Conservation (phyloP, 2,113 vertebrate genomes). For the Oncorhynchus clarkii region DNA sequence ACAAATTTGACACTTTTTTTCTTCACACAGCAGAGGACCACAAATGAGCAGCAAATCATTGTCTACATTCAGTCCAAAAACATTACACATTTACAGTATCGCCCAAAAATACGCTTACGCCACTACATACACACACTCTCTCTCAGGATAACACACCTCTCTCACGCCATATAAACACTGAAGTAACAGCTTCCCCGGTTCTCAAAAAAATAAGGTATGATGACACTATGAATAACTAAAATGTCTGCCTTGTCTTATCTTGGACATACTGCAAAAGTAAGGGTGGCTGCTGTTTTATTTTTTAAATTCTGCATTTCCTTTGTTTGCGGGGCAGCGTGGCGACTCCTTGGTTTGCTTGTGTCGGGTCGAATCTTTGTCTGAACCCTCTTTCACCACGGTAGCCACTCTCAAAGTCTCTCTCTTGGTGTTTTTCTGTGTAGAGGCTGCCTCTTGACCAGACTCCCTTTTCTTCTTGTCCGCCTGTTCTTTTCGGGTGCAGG, state of each 20-base stretch:
- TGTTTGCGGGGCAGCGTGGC: constrained; percentile 72
- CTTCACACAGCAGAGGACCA: constrained; percentile 24
- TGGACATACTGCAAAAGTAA: constrained; percentile 17
- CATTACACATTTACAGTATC: constrained; percentile 73
- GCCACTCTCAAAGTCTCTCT: constrained; percentile 69
- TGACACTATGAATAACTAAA: constrained; percentile 42
- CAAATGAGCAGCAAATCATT: constrained; percentile 76
- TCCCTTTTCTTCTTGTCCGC: constrained; percentile 80
- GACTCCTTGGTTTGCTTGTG: constrained; percentile 81
- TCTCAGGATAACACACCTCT: neutral
- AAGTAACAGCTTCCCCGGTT: constrained; percentile 87
- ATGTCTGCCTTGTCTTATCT: constrained; percentile 13
- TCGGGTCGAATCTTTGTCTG: constrained; percentile 79
- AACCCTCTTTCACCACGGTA: constrained; percentile 62
- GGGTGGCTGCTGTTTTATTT: neutral
- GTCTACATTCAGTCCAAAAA: constrained; percentile 83
- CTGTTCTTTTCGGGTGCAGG: constrained; percentile 50
- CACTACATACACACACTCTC: neutral
- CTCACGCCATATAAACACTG: constrained; percentile 62
- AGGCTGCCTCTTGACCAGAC: constrained; percentile 33
- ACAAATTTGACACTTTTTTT: constrained; percentile 19
- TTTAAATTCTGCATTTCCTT: constrained; percentile 57
- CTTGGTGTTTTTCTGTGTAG: constrained; percentile 64
- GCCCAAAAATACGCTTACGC: constrained; percentile 57
- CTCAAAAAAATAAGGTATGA: constrained; percentile 66